These are phyloP conservation scores for Strongylocentrotus purpuratus DNA, from an alignment of 35 echinoderm and acorn worm genomes.

Conservation along the genomic window DNA sequence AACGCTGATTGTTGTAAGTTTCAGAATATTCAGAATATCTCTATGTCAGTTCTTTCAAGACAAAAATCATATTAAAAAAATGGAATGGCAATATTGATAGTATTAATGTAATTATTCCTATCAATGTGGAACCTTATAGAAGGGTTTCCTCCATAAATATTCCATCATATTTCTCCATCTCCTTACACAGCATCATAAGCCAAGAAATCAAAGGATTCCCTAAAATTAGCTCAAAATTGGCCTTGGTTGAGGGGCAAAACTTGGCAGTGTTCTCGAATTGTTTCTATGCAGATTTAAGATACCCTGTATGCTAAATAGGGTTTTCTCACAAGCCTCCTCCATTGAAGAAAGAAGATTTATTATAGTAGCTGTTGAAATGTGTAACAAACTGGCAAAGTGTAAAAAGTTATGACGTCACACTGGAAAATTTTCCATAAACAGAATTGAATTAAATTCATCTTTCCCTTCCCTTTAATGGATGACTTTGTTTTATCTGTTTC, in stretches of 20 bases:
- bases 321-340: neutral
- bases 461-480: too few relatives aligned
- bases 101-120: neutral
- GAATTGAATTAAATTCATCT: neutral
- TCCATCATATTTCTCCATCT: constrained; percentile 15
- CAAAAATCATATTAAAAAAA: too few relatives aligned
- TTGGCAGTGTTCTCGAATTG: constrained; percentile 21
- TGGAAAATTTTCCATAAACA: neutral
- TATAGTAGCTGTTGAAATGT: neutral
- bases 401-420: neutral
- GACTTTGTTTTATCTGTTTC: neutral
- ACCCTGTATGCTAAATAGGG: constrained; percentile 16
- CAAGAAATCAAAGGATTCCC: constrained; percentile 15
- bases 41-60: too few relatives aligned
- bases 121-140: neutral
- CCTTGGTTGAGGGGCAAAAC: constrained; percentile 33
- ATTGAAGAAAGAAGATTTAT: neutral
- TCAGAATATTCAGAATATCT: too few relatives aligned
- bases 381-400: neutral
- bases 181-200: neutral
- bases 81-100: too few relatives aligned
- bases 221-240: constrained; percentile 41
- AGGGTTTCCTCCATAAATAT: neutral
- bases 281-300: constrained; percentile 10
- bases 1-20: too few relatives aligned